phyloP scores from a whole-genome alignment of 1,140 invertebrate species.

The Mya arenaria region DNA sequence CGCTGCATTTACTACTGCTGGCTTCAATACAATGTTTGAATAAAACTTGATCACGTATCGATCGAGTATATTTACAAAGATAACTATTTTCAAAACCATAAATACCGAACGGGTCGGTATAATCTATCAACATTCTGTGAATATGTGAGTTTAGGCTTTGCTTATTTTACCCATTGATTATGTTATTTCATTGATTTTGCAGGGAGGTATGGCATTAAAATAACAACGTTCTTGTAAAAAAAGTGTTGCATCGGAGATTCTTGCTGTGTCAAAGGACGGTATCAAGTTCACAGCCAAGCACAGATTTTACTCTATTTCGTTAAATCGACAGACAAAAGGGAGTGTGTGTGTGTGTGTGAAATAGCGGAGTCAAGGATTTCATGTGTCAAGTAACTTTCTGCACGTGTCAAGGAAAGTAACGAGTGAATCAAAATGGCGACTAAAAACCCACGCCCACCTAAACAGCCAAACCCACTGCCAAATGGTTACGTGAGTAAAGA shows the following conservation, averaged over 20 bases:
- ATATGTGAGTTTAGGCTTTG: not conserved
- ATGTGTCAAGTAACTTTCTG: not conserved
- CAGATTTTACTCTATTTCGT: not conserved
- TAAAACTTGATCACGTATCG: not conserved
- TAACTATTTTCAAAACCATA: not conserved
- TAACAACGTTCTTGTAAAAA: not conserved
- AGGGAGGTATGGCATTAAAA: not conserved
- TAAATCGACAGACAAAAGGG: not conserved
- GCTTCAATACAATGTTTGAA: not conserved
- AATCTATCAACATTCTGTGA: not conserved
- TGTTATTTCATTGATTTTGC: not conserved
- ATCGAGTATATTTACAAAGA: not conserved
- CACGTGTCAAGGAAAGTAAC: not conserved
- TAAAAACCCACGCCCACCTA: not conserved
- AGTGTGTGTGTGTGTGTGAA: not conserved
- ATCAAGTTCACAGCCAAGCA: not conserved
- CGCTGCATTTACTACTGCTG: too few relatives aligned
- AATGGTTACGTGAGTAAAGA: constrained; percentile 36
- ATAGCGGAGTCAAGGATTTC: not conserved
- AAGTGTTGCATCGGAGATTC: not conserved
- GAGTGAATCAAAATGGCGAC: constrained; percentile 7
- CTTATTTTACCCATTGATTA: not conserved
- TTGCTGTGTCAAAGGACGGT: not conserved
- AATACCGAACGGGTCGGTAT: not conserved
- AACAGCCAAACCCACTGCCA: not conserved